phyloP scores from a whole-genome alignment of 2,888 invertebrate genomes.

The Polydrusus tereticollis region DNA sequence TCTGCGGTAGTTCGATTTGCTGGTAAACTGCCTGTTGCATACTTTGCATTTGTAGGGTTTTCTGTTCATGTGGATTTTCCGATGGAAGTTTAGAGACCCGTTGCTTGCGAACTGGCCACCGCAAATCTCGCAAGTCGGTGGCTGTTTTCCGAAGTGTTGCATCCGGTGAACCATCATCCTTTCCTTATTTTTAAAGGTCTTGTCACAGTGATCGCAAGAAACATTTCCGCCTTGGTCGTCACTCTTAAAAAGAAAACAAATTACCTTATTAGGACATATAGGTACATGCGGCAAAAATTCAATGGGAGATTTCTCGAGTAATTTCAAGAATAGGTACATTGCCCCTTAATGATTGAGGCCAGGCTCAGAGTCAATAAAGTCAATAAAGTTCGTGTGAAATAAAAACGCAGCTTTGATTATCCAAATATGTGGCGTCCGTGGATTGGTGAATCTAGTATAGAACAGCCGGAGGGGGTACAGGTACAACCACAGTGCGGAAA shows the following conservation, averaged over 20 bases:
- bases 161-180: slow-evolving; percentile 20
- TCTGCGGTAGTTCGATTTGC: not conserved
- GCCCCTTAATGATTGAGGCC: too few species aligned
- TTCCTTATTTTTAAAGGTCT: slow-evolving; percentile 10
- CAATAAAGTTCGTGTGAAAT: too few species aligned
- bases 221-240: not conserved
- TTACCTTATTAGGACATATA: too few species aligned
- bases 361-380: too few species aligned
- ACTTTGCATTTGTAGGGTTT: not conserved
- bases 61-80: slow-evolving; percentile 3
- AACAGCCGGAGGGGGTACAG: too few species aligned
- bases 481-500: too few species aligned
- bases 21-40: slow-evolving; percentile 6
- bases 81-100: slow-evolving; percentile 1
- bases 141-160: slow-evolving; percentile 20
- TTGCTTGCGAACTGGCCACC: slow-evolving; percentile 13
- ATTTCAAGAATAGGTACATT: too few species aligned
- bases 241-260: not conserved
- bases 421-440: too few species aligned
- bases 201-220: not conserved
- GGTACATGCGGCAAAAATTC: too few species aligned
- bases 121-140: slow-evolving; percentile 11
- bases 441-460: too few species aligned
- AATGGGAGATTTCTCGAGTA: too few species aligned
- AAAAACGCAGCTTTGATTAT: too few species aligned